phyloP scores from a whole-genome alignment of 2,888 invertebrate species.

The Drosophila multiciliata region DNA sequence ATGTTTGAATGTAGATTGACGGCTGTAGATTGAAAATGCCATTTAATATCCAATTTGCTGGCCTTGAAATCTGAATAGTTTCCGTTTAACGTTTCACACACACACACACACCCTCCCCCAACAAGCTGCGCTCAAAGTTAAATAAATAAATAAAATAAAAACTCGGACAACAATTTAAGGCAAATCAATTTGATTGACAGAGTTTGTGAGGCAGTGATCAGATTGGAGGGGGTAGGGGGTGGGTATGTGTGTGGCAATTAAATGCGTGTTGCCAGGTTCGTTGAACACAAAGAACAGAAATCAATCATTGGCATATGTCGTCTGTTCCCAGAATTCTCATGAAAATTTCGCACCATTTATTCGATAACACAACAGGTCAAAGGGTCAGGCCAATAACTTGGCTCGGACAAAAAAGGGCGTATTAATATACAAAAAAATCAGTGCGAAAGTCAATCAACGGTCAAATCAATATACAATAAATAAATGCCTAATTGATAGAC shows the following conservation, averaged over 20 bases:
- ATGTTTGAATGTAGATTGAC: constrained; percentile 46
- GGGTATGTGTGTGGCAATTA: constrained; percentile 48
- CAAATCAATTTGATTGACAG: constrained; percentile 71
- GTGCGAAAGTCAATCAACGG: constrained; percentile 71
- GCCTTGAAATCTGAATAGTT: constrained; percentile 46
- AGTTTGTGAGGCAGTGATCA: constrained; percentile 48
- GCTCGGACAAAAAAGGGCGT: constrained; percentile 50
- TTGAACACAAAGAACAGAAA: constrained; percentile 65
- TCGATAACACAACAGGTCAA: constrained; percentile 42
- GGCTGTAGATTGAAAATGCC: constrained; percentile 17
- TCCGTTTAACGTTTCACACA: constrained; percentile 15
- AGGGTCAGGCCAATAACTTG: constrained; percentile 35
- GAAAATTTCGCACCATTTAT: constrained; percentile 78
- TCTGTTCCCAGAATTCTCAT: constrained; percentile 53
- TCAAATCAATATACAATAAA: constrained; percentile 79
- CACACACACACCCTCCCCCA: not conserved
- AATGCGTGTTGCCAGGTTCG: constrained; percentile 72
- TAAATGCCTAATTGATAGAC: constrained; percentile 65
- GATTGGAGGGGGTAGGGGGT: not conserved
- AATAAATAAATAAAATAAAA: constrained; percentile 72
- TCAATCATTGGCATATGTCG: constrained; percentile 61
- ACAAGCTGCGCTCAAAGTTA: constrained; percentile 5
- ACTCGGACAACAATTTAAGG: constrained; percentile 52
- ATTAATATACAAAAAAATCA: constrained; percentile 74
- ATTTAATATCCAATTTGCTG: constrained; percentile 35